Base-by-base conservation (phyloP, 2,888 invertebrate genomes). In the Scrobipalpa atriplicella region DNA sequence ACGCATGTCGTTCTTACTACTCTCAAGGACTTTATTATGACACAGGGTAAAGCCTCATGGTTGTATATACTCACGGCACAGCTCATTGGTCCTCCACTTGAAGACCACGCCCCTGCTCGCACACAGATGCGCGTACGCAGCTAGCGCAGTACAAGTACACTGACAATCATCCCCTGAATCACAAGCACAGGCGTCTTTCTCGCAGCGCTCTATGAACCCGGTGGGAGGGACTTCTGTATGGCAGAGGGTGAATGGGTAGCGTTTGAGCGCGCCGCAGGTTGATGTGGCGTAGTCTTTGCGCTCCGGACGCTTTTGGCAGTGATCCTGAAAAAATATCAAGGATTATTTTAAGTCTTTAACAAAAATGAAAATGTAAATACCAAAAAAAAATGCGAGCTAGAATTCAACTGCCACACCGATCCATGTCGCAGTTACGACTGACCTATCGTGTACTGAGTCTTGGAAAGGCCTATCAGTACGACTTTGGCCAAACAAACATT, bases 121-220 rank as follows among this genome's bases (percentile, higher is more conserved):
- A 78, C 98, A 98, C 69, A 96, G 96, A 75, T 97, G 95, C 51
- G 97, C 97, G 84, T 98, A 98, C 0, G 97, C 96, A 0, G 98
- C 96, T 21, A 98, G 88, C 10, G 98, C 97, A 0, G 98, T 96
- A 86, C 98, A 98, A 0, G 98, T 90, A 83, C 98, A 98, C 72
- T 95, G 96, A 77, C 90, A 90, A 85, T 98, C 98, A 0, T 96
- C 98, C 47, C 98, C 98, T 81, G 95, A 93, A 87, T 98, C 97
- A 80, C 98, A 98, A 16, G 96, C 97, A 83, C 98, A 98, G 0
- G 97, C 95, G 90, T 98, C 98, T 72, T 95, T 95, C 71, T 96
- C 94, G 85, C 98, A 98, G 66, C 96, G 95, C 72, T 95, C 66
- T 66, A 96, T 84, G 84, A 94, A 97, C 13, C 93, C 86, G 38